phyloP scores from a whole-genome alignment of 2,113 vertebrate species.

The Synchiropus splendidus region DNA sequence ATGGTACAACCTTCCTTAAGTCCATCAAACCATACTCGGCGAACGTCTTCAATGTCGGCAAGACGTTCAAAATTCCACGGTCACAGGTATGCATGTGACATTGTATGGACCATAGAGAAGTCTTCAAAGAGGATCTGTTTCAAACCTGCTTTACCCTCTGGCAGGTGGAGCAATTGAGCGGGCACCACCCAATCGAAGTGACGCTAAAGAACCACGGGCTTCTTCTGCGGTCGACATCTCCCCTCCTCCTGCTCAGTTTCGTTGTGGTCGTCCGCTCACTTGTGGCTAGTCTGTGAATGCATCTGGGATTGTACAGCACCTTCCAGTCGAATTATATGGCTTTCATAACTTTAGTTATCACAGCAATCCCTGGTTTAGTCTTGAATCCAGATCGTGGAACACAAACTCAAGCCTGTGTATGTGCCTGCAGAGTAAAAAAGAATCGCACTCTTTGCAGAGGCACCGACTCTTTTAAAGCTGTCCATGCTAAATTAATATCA shows the following conservation, averaged over 20 bases:
- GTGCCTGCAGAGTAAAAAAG: too few relatives aligned
- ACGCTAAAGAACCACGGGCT: slow-evolving; percentile 22
- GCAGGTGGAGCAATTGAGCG: slow-evolving; percentile 33
- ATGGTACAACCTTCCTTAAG: slow-evolving; percentile 37
- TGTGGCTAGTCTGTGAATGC: not conserved
- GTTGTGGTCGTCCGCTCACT: slow-evolving; percentile 3
- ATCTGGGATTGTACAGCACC: too few relatives aligned
- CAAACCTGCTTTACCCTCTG: slow-evolving; percentile 2
- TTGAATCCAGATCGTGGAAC: not conserved
- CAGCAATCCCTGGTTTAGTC: not conserved
- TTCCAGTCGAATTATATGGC: not conserved
- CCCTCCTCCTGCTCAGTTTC: slow-evolving; percentile 15
- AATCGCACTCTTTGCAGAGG: too few relatives aligned
- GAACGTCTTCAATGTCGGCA: slow-evolving; percentile 18
- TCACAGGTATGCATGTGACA: slow-evolving; percentile 15
- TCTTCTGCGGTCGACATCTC: slow-evolving; percentile 21
- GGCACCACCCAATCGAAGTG: slow-evolving; percentile 41
- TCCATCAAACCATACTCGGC: slow-evolving; percentile 24
- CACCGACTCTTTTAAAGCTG: too few relatives aligned
- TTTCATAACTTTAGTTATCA: not conserved
- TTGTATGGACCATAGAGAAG: too few relatives aligned
- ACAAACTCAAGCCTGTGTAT: too few relatives aligned
- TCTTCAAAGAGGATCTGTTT: too few relatives aligned
- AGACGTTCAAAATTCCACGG: slow-evolving; percentile 9
- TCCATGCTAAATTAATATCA: too few relatives aligned